A percentile compares a stretch with the other conserved stretches of the same genome.
Conservation (phyloP, 1,140 invertebrate genomes). For the Caerostris extrusa region DNA sequence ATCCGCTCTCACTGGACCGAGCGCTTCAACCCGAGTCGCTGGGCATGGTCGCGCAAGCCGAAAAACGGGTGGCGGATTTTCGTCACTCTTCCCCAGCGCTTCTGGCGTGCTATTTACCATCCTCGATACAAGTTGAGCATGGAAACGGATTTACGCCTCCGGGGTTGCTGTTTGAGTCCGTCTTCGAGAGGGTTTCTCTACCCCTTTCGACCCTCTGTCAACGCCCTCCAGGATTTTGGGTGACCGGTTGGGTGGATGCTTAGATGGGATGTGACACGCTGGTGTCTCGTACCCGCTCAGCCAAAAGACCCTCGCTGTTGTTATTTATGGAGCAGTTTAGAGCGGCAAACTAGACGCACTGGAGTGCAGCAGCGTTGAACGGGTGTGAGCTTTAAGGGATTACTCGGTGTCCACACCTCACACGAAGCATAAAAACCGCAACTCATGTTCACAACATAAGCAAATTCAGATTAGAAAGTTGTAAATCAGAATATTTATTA, state of each 20-base stretch:
- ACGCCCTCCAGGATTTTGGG: not conserved
- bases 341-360: not conserved
- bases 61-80: slow-evolving; percentile 63
- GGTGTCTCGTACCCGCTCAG: no score
- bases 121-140: slow-evolving; percentile 5
- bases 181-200: not conserved
- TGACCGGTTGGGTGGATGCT: not conserved
- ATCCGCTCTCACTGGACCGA: not conserved
- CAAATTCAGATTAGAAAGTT: no score
- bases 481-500: no score
- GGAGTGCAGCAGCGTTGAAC: not conserved
- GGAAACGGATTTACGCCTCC: slow-evolving; percentile 63
- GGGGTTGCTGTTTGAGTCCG: slow-evolving; percentile 13
- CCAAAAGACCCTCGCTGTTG: not conserved
- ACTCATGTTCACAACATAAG: no score
- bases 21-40: not conserved
- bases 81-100: slow-evolving; percentile 28
- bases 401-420: no score
- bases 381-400: not conserved
- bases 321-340: not conserved
- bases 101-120: not conserved
- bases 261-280: not conserved
- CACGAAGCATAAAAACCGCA: no score
- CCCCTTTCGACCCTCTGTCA: not conserved
- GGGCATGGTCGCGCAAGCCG: slow-evolving; percentile 48